These are phyloP conservation scores for Stomatorhinus walkeri DNA, from an alignment of 2,797 vertebrate species.

Conservation along the genomic window DNA sequence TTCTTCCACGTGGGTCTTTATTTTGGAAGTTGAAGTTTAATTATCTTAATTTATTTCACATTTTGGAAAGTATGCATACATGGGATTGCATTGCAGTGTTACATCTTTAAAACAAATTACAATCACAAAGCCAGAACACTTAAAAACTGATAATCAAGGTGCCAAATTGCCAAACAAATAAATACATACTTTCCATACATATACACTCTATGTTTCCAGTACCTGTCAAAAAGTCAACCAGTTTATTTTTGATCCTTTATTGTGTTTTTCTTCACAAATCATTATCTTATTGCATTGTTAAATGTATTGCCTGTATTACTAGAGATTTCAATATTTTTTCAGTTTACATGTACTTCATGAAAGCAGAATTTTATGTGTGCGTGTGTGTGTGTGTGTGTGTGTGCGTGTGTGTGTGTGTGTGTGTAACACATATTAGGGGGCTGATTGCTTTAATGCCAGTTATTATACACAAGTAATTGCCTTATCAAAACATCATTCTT, in stretches of 20 bases:
- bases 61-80: background rate
- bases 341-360: slow-evolving; percentile 21
- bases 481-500: slow-evolving; percentile 36
- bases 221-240: background rate
- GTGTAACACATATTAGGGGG: slow-evolving; percentile 41
- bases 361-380: slow-evolving; percentile 35
- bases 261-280: background rate
- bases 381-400: background rate
- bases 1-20: background rate
- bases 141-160: background rate
- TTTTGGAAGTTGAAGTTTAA: background rate
- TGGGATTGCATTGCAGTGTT: background rate
- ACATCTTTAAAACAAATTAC: background rate
- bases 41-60: background rate
- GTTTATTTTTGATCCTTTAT: background rate
- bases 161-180: background rate
- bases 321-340: slow-evolving; percentile 16
- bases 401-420: background rate
- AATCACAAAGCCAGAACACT: background rate
- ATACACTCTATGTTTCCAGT: background rate
- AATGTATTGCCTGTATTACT: slow-evolving; percentile 10
- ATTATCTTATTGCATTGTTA: background rate
- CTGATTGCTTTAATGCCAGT: slow-evolving; percentile 33
- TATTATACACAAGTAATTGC: slow-evolving; percentile 40
- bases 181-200: background rate